Conservation (phyloP, 2,113 vertebrate species). For the Cyprinus carpio region DNA sequence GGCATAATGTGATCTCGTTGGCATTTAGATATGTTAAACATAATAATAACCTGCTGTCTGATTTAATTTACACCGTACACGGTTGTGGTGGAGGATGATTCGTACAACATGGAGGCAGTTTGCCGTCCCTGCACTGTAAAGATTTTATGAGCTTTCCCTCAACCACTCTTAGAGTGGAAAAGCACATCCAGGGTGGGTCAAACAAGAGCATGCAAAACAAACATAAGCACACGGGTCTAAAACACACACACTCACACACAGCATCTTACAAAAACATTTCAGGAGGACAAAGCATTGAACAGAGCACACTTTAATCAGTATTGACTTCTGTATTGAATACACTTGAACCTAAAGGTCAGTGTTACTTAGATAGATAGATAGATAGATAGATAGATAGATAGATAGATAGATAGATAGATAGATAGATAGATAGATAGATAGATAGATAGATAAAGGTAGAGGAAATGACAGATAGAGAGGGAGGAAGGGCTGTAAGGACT, state of each 20-base stretch:
- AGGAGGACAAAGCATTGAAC: background rate
- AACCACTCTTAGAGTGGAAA: background rate
- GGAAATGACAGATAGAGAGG: slow-evolving; percentile 2
- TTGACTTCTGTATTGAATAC: background rate
- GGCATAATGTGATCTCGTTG: background rate
- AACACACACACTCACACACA: background rate
- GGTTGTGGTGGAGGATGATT: background rate
- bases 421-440: background rate
- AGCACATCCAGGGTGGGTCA: slow-evolving; percentile 14
- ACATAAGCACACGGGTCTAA: background rate
- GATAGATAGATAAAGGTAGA: background rate
- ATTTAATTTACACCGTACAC: slow-evolving; percentile 19
- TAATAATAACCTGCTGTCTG: slow-evolving; percentile 18
- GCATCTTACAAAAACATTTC: background rate
- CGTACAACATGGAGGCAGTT: background rate
- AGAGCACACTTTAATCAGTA: background rate
- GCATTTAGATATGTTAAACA: slow-evolving; percentile 7
- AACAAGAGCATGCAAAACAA: slow-evolving; percentile 14
- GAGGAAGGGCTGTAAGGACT: slow-evolving; percentile 5
- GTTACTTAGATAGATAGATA: background rate
- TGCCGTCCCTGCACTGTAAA: slow-evolving; percentile 16
- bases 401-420: background rate
- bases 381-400: background rate
- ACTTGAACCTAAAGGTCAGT: background rate
- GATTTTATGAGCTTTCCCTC: slow-evolving; percentile 37